phyloP scores from a whole-genome alignment of 2,113 vertebrate species.

The Hemicordylus capensis region DNA sequence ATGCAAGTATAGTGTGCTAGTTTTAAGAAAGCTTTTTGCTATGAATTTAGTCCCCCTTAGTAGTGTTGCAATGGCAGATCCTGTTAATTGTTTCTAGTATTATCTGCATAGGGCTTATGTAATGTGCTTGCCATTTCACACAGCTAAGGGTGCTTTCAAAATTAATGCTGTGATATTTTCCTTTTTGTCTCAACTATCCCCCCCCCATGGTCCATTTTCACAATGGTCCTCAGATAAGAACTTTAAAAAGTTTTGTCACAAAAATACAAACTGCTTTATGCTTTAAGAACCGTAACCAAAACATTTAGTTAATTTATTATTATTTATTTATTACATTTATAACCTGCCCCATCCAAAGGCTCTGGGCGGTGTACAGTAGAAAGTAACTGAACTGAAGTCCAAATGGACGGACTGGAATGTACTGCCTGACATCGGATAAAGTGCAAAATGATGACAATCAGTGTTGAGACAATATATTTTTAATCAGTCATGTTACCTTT shows the following conservation, averaged over 20 bases:
- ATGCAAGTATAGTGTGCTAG: constrained; percentile 18
- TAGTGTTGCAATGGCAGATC: constrained; percentile 25
- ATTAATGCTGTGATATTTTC: not conserved
- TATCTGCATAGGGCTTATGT: constrained; percentile 8
- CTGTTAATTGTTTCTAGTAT: constrained; percentile 26
- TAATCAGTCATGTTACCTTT: constrained; percentile 75
- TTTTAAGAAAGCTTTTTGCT: not conserved
- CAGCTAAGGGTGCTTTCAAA: not conserved
- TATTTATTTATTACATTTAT: constrained; percentile 13
- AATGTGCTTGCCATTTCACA: not conserved
- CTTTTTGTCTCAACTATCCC: not conserved
- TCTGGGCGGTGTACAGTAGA: no score
- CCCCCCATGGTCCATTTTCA: not conserved
- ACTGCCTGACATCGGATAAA: constrained; percentile 51
- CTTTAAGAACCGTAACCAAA: fast-evolving
- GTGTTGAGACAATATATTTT: constrained; percentile 71
- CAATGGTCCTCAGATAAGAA: not conserved
- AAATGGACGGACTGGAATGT: constrained; percentile 47
- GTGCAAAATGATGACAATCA: constrained; percentile 64
- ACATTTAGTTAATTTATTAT: not conserved
- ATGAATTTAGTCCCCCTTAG: not conserved
- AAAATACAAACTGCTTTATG: not conserved
- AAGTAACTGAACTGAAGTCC: constrained; percentile 47
- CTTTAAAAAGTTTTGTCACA: not conserved
- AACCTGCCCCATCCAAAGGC: constrained; percentile 41